Base-by-base conservation (phyloP, 2,888 invertebrate genomes). In the Ennomos fuscantarius region DNA sequence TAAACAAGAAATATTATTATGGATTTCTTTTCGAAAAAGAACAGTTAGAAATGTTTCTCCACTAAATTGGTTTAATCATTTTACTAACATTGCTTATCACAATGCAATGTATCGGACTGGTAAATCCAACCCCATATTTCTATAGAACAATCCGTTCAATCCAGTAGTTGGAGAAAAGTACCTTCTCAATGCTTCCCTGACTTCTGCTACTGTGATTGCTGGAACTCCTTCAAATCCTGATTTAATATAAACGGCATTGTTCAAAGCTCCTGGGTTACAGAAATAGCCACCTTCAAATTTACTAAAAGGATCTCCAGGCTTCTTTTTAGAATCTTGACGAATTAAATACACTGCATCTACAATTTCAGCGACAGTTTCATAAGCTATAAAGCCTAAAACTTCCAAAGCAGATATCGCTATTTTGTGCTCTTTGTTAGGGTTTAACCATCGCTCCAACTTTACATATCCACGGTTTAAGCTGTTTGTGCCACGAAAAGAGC, bases 301-400 rank as follows among this genome's bases (percentile, higher is more conserved):
- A 64, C 94, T 94, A 54, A 95, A 94, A 0, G 96, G 95, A 78
- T 96, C 96, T 1, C 94, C 94, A 40, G 90, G 84, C 41, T 93
- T 94, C 77, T 94, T 94, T 62, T 93, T 94, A 39, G 93, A 93
- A 79, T 97, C 97, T 72, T 97, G 94, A 42, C 97, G 93, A 1
- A 97, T 95, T 45, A 98, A 80, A 62, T 98, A 94, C 0, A 97
- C 96, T 69, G 96, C 94, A 85, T 98, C 98, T 1, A 97, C 95
- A 55, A 98, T 94, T 79, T 97, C 96, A 0, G 98, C 98, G 8
- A 98, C 96, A 0, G 97, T 97, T 88, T 98, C 98, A 80, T 97
- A 97, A 0, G 97, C 97, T 66, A 98, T 92, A 78, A 97, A 98
- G 44, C 96, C 94, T 62, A 98, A 83, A 2, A 98, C 95, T 76